These are phyloP conservation scores for Garrulus glandarius DNA, from an alignment of 2,797 vertebrate species.

Conservation along the genomic window DNA sequence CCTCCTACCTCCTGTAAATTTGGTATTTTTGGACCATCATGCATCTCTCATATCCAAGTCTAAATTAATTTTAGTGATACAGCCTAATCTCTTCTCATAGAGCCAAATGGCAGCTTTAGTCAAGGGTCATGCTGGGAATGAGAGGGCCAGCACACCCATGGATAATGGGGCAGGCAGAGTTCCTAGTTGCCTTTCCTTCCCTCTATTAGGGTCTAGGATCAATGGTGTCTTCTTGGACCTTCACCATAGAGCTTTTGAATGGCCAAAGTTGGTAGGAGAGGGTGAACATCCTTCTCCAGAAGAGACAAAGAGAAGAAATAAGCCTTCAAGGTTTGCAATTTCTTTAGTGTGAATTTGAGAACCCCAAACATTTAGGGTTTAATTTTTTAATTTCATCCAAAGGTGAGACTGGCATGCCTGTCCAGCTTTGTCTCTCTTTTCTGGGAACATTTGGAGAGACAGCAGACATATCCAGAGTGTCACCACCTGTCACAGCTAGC, in stretches of 20 bases:
- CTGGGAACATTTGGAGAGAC: not conserved
- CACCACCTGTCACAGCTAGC: not conserved
- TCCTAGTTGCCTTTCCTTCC: not conserved
- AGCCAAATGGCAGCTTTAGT: not conserved
- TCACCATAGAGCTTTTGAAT: rapidly evolving
- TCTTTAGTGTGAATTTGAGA: not conserved
- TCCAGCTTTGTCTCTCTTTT: not conserved
- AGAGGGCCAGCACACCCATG: rapidly evolving
- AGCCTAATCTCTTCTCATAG: not conserved
- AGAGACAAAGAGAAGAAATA: not conserved
- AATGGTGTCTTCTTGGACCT: not conserved
- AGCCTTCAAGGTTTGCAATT: not conserved
- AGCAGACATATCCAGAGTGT: not conserved
- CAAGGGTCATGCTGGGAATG: not conserved
- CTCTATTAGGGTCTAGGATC: rapidly evolving
- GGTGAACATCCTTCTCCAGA: rapidly evolving
- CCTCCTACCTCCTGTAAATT: not conserved
- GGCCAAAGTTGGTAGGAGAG: rapidly evolving
- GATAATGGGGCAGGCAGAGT: not conserved
- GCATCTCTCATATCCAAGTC: rapidly evolving
- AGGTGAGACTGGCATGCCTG: not conserved
- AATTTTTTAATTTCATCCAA: not conserved
- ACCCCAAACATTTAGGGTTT: not conserved
- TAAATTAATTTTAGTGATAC: not conserved
- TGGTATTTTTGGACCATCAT: not conserved